A percentile compares a stretch with the other conserved stretches of the same genome.
Evolutionary conservation across 2,888 invertebrate genomes (phyloP).

Genomic region (Melanophora roralis): DNA sequence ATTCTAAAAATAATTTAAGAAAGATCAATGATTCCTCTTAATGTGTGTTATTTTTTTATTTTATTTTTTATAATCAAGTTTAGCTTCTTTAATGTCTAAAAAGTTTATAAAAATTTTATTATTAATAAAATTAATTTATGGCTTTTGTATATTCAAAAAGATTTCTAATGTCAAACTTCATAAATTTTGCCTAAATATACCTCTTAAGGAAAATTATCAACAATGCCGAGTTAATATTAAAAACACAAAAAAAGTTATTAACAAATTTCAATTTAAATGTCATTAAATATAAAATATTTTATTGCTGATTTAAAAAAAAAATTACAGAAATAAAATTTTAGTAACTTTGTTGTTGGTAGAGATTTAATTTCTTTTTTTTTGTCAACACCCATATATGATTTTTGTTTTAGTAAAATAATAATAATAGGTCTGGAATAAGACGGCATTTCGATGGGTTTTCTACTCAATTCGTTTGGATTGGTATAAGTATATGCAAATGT

Average conservation of each 20-base stretch:
- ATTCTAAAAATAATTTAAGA: no score
- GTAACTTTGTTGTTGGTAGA: constrained; percentile 13
- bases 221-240: constrained; percentile 5
- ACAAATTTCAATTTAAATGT: constrained; percentile 58
- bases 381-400: constrained; percentile 13
- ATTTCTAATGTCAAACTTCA: constrained; percentile 52
- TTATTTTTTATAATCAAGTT: no score
- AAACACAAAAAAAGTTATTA: constrained; percentile 40
- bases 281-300: constrained; percentile 59
- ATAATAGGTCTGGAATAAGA: constrained; percentile 14
- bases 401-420: constrained; percentile 10
- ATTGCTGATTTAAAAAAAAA: constrained; percentile 40
- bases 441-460: neutral
- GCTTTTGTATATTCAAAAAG: constrained; percentile 43
- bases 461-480: constrained; percentile 21
- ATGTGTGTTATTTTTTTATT: no score
- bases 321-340: no score
- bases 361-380: constrained; percentile 24
- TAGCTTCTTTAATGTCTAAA: no score
- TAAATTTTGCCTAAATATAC: constrained; percentile 24
- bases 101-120: no score
- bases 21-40: no score
- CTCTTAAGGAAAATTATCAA: neutral
- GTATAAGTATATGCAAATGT: constrained; percentile 53
- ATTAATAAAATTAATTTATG: constrained; percentile 46